phyloP scores from a whole-genome alignment of 2,113 vertebrate genomes.

The human (Homo sapiens) region GRCh38 chr15:37128001-37128500 shows the following conservation, averaged over 20 bases:
- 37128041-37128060: background rate
- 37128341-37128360: background rate
- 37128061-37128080: background rate
- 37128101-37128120: background rate
- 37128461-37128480: background rate
- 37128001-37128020: conserved; percentile 19
- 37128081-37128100: background rate
- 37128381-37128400: background rate
- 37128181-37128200: background rate
- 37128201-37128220: background rate
- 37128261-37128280: background rate
- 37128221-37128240: background rate
- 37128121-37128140: background rate
- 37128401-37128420: background rate
- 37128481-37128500: no score
- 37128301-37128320: background rate
- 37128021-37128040: background rate
- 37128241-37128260: background rate
- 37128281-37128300: background rate
- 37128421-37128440: background rate
- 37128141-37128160: conserved; percentile 30
- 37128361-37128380: conserved; percentile 1
- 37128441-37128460: background rate
- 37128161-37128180: background rate
- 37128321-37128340: background rate